Evolutionary conservation across 2,113 vertebrate species (phyloP).

Genomic region (Ranitomeya variabilis): DNA sequence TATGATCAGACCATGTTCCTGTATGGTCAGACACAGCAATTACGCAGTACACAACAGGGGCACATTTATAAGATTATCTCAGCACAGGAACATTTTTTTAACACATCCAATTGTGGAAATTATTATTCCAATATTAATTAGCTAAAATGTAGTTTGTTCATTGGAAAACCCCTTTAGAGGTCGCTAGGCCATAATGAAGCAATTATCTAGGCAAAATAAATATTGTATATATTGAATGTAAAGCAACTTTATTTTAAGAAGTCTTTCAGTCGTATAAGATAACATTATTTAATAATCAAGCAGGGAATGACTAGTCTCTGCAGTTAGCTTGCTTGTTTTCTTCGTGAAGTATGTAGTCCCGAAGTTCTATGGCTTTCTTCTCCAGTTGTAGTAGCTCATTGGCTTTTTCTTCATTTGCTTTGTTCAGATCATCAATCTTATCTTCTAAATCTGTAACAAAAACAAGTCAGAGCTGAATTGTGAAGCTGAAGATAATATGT

Average conservation of each 20-base stretch:
- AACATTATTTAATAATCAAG: neutral
- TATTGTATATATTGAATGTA: neutral
- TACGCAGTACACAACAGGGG: too few species aligned
- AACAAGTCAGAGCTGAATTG: neutral
- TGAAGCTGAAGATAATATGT: slow-evolving; percentile 19
- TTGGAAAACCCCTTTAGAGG: too few species aligned
- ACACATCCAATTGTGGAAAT: too few species aligned
- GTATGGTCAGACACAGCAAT: too few species aligned
- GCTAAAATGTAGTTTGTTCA: too few species aligned
- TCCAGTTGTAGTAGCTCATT: slow-evolving; percentile 72
- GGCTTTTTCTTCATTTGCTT: slow-evolving; percentile 74
- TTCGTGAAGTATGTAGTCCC: slow-evolving; percentile 69
- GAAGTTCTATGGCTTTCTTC: slow-evolving; percentile 70
- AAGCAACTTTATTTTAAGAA: too few species aligned
- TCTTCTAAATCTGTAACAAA: slow-evolving; percentile 79
- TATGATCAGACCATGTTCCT: too few species aligned
- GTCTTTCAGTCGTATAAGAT: neutral
- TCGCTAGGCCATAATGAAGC: too few species aligned
- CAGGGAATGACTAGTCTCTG: slow-evolving; percentile 62
- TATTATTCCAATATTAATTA: too few species aligned
- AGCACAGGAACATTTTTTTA: too few species aligned
- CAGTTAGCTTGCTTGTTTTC: slow-evolving; percentile 72
- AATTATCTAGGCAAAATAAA: neutral
- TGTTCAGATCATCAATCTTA: slow-evolving; percentile 72
- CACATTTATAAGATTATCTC: too few species aligned